Base-by-base conservation (phyloP, 2,888 invertebrate genomes). In the Chrysolina haemoptera region DNA sequence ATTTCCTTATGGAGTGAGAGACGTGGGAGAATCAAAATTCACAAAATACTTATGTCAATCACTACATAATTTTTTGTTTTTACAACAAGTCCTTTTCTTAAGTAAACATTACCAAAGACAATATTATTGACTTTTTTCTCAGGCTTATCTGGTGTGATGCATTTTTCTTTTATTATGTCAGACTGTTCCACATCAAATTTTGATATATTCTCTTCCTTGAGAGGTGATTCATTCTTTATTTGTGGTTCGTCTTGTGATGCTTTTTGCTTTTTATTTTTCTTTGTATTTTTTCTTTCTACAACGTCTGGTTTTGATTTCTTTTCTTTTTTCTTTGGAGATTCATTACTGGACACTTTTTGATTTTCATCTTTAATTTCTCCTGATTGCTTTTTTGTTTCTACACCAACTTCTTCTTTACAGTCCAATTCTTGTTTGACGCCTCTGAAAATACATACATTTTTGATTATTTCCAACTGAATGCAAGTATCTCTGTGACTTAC, bases 401-500 rank as follows among this genome's bases (percentile, higher is more conserved):
- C 18, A 11, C 59, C 14, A 65, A 5, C 40, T 48, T 70, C 27
- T 11, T 40, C 14, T 5, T 66, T 66, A 62, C 53, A 27, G 22
- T 27, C 22, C 35, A 59, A 8, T 35, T 59, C n/a, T 59, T 59
- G 14, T 59, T 22, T 59, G 16, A n/a, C 8, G n/a, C 14, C 10
- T 55, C 50, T 70, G 18, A 35, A 66, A 48, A 27, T 14, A 14
- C 22, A 59, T 35, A 12, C 35, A 27, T 22, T 48, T 12, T 59
- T 48, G 40, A n/a, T 48, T n/a, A 62, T 43, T 18, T 43, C n/a
- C 35, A n/a, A 35, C 6, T 18, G n/a, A 43, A 16, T 53, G 35
- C 18, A 5, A 35, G 20, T 20, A n/a, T 4, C 12, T 62, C 35
- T 68, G 18, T 11, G 59, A 76, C 79, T 77, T 74, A 81, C 81